These are phyloP conservation scores for Apis florea DNA, from an alignment of 1,140 invertebrate genomes.

Conservation along the genomic window DNA sequence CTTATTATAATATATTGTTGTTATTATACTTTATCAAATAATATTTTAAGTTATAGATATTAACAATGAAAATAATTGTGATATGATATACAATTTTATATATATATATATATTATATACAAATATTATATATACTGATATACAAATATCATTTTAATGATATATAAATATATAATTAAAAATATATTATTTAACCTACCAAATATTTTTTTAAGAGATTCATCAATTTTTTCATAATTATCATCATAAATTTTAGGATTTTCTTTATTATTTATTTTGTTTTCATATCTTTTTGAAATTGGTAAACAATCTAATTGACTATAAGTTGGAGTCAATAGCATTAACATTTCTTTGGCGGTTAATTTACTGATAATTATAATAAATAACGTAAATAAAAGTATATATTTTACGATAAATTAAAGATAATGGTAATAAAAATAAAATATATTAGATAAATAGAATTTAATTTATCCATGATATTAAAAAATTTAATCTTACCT, in stretches of 20 bases:
- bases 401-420: not conserved
- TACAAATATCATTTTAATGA: no score
- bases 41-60: not conserved
- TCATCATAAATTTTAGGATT: not conserved
- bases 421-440: not conserved
- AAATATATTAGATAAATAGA: not conserved
- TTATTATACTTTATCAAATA: not conserved
- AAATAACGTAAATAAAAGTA: not conserved
- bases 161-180: not conserved
- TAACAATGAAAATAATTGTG: not conserved
- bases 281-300: not conserved
- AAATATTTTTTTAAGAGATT: not conserved
- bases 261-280: not conserved
- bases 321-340: constrained; percentile 5
- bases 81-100: no score
- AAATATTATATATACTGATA: no score
- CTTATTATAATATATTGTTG: not conserved
- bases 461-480: not conserved
- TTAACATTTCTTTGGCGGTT: constrained; percentile 36
- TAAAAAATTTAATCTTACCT: constrained; percentile 1
- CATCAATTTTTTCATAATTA: not conserved
- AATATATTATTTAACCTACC: constrained; percentile 15
- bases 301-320: constrained; percentile 13
- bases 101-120: no score
- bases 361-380: constrained; percentile 30